Percentiles rank a stretch among this genome's conserved stretches.
phyloP scores from a whole-genome alignment of 2,797 vertebrate species.

The Clarias platycephalus region DNA sequence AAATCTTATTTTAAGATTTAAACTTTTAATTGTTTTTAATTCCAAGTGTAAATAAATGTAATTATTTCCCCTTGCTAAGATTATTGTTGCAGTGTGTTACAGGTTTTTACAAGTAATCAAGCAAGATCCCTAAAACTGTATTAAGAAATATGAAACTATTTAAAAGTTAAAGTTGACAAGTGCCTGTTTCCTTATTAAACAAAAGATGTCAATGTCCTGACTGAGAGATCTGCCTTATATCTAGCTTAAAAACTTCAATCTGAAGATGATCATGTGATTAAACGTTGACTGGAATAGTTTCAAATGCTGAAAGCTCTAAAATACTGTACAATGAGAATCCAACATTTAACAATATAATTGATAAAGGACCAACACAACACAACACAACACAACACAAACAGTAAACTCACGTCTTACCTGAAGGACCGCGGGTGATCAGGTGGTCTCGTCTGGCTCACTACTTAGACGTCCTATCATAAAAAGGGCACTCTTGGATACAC shows the following conservation, averaged over 20 bases:
- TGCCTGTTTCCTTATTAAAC: not conserved
- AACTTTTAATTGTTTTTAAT: too few species aligned
- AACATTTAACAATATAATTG: not conserved
- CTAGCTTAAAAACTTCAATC: not conserved
- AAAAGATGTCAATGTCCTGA: not conserved
- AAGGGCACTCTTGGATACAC: conserved; percentile 12
- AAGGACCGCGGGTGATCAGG: not conserved
- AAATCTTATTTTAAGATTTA: too few species aligned
- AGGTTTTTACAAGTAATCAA: not conserved
- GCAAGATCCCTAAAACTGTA: not conserved
- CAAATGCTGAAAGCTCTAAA: not conserved
- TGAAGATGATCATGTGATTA: not conserved
- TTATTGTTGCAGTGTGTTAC: too few species aligned
- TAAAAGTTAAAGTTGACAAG: not conserved
- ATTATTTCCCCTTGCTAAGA: too few species aligned
- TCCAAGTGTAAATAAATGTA: too few species aligned
- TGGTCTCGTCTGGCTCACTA: not conserved
- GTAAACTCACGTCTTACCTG: conserved; percentile 41
- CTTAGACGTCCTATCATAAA: conserved; percentile 41
- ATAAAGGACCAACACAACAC: too few species aligned
- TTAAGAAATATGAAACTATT: not conserved
- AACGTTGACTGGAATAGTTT: not conserved
- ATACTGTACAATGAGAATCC: not conserved
- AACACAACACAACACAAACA: not conserved
- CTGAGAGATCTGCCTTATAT: not conserved